phyloP scores from a whole-genome alignment of 2,797 vertebrate species.

The Squalus acanthias region DNA sequence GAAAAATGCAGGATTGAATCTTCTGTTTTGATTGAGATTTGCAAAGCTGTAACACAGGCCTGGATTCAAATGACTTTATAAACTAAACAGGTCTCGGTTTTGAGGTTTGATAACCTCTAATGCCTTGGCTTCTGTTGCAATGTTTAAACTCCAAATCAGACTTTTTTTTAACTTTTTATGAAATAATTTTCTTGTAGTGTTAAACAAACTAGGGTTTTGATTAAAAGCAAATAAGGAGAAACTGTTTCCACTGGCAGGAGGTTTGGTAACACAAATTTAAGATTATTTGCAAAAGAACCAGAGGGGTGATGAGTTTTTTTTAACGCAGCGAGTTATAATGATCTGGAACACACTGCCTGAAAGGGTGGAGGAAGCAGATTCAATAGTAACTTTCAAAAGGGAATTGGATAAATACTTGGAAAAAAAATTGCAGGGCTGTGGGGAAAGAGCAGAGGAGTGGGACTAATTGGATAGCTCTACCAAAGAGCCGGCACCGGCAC shows the following conservation, averaged over 20 bases:
- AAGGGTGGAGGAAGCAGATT: neutral
- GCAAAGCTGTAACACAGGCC: neutral
- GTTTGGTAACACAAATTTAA: neutral
- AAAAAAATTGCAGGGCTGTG: neutral
- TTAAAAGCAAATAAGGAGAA: neutral
- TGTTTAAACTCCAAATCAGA: neutral
- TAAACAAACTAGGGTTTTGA: neutral
- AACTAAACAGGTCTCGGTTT: neutral
- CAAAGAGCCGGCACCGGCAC: neutral
- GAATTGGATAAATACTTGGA: neutral
- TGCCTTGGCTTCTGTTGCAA: neutral
- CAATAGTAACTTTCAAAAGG: neutral
- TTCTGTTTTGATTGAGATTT: neutral
- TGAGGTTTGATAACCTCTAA: slow-evolving; percentile 11
- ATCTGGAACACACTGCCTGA: neutral
- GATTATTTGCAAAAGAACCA: neutral
- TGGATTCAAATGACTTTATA: neutral
- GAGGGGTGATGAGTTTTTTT: neutral
- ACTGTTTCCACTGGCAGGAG: neutral
- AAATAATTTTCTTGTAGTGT: neutral
- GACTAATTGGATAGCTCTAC: neutral
- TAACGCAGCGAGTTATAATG: neutral
- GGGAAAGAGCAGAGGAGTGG: neutral
- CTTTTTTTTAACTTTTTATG: neutral
- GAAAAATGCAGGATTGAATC: neutral